A percentile compares a stretch with the other conserved stretches of the same genome.
phyloP scores from a whole-genome alignment of 1,140 invertebrate species.

The Caenorhabditis remanei region DNA sequence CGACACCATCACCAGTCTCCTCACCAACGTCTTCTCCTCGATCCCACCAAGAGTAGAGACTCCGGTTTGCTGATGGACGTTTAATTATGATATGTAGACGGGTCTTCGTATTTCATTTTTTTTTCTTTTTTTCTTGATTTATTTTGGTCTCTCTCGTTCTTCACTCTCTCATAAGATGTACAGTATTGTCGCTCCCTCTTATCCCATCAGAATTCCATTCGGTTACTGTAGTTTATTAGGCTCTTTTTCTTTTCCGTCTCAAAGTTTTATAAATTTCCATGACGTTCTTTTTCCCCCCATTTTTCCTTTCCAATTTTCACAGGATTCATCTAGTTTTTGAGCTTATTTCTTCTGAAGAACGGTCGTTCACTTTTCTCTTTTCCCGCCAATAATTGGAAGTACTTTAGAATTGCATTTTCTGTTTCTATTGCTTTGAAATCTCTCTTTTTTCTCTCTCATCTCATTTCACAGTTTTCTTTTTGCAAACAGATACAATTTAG shows the following conservation, averaged over 20 bases:
- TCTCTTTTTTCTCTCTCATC: constrained; percentile 3
- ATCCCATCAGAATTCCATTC: constrained; percentile 52
- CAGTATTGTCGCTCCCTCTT: not conserved
- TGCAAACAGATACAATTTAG: constrained; percentile 11
- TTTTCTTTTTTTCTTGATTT: not conserved
- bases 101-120: too few relatives aligned
- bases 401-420: not conserved
- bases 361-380: not conserved
- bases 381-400: constrained; percentile 18
- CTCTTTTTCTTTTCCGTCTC: constrained; percentile 4
- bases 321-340: constrained; percentile 49
- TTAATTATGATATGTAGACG: not conserved
- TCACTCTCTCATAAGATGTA: not conserved
- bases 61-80: not conserved
- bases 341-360: not conserved
- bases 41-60: constrained; percentile 40
- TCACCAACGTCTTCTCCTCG: constrained; percentile 35
- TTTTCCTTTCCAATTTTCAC: constrained; percentile 4
- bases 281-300: not conserved
- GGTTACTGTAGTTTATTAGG: constrained; percentile 37
- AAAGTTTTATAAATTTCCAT: constrained; percentile 36
- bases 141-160: constrained; percentile 4
- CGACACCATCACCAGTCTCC: constrained; percentile 24
- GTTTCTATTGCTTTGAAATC: not conserved
- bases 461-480: constrained; percentile 22